phyloP scores from a whole-genome alignment of 2,113 vertebrate genomes.

The Piprites chloris region DNA sequence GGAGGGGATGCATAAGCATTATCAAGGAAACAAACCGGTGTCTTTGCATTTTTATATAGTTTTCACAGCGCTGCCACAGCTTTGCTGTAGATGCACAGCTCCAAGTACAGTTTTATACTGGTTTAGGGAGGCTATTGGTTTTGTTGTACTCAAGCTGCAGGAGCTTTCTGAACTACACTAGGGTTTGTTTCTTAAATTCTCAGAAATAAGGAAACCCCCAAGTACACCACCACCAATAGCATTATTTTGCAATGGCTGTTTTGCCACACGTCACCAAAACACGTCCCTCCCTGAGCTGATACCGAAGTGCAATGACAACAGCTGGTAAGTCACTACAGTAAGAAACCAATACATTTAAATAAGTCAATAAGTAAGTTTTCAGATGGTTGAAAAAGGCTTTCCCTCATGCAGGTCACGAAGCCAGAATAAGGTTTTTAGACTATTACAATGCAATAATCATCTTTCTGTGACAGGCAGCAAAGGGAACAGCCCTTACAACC shows the following conservation, averaged over 20 bases:
- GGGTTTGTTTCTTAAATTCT: background rate
- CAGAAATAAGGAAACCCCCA: background rate
- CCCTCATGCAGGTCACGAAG: background rate
- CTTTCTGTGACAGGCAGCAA: background rate
- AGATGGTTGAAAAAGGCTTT: background rate
- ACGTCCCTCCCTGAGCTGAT: background rate
- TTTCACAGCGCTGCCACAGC: background rate
- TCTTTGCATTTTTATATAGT: conserved; percentile 28
- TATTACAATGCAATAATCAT: background rate
- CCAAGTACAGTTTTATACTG: background rate
- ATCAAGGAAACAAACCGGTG: background rate
- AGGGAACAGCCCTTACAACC: background rate
- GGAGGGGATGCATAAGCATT: conserved; percentile 16
- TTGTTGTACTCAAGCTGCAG: background rate
- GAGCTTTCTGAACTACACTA: background rate
- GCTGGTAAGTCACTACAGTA: background rate
- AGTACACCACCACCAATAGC: background rate
- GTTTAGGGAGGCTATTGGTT: background rate
- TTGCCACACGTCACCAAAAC: background rate
- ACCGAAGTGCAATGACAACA: background rate
- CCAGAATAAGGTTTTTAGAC: background rate
- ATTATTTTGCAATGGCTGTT: background rate
- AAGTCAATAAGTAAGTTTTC: background rate
- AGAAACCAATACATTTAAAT: background rate
- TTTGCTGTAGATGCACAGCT: background rate